Base-by-base conservation (phyloP, 1,140 invertebrate species). In the Asbolus verrucosus region DNA sequence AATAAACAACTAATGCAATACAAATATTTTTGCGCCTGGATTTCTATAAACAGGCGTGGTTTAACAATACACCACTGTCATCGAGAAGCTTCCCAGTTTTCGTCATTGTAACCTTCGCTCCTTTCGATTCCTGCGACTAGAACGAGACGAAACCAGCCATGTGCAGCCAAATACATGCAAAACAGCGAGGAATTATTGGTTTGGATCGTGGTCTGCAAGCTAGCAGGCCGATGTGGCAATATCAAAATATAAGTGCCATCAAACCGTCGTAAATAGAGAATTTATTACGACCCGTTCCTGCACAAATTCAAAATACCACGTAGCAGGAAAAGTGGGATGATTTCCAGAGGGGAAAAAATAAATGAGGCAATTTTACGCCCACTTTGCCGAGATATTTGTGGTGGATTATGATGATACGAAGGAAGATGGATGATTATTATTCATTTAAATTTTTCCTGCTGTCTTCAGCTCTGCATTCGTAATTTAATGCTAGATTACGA, bases 241-340 rank as follows among this genome's bases (percentile, higher is more conserved):
- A 62, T 62, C 59, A 62, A 62, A 62, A 62, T 62, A 62, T 62
- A 62, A 62, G 36, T 62, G 36, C 59, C 59, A 62, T 62, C 59
- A 62, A 62, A 62, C 30, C 36, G 59, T 62, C 59, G 36, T 62
- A 62, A 38, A 39, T 36, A 62, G 31, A 62, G 31, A 62, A 62
- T 62, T 62, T 62, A 62, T 62, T 62, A 36, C 59, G 15, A 39
- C 59, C 31, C 18, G 46, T 24, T 21, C 19, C 19, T 54, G 21
- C 46, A 54, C 46, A 54, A 54, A 54, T 31, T 54, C 46, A 54
- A 54, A 54, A 54, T 54, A 54, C 18, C 11, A 41, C 14, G 13
- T 6, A 41, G 24, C 33, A 36, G 33, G 43, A 50, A 50, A 50
- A 50, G 46, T 27, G 46, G 19, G 46, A 54, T 54, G 11, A 19